Evolutionary conservation across 2,888 invertebrate genomes (phyloP).

Genomic region (Kryphioiulus occultus): DNA sequence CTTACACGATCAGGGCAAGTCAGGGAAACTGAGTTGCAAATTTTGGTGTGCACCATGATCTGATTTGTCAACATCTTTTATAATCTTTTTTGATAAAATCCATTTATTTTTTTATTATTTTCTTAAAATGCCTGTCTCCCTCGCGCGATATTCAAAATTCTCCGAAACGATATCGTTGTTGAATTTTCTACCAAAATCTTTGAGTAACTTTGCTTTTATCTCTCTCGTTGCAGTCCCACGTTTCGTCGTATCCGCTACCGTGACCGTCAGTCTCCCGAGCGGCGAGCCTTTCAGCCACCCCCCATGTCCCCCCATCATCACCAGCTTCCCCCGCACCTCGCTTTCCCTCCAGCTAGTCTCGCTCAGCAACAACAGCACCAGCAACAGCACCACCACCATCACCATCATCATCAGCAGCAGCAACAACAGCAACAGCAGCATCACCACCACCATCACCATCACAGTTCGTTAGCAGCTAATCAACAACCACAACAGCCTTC

Average conservation of each 20-base stretch:
- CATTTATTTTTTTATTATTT: too few species aligned
- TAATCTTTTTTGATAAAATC: too few species aligned
- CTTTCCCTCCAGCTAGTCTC: constrained; percentile 42
- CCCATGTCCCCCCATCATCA: constrained; percentile 56
- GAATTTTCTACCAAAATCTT: too few species aligned
- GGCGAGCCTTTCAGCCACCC: constrained; percentile 61
- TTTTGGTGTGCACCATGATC: too few species aligned
- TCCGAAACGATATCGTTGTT: too few species aligned
- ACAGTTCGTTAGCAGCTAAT: constrained; percentile 55
- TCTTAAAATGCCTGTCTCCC: too few species aligned
- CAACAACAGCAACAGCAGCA: constrained; percentile 64
- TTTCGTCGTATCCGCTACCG: constrained; percentile 57
- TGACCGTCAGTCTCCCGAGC: constrained; percentile 58
- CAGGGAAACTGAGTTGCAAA: too few species aligned
- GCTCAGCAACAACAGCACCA: constrained; percentile 59
- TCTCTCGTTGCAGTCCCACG: constrained; percentile 59
- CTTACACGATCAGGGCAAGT: too few species aligned
- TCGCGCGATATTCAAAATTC: too few species aligned
- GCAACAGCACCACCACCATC: constrained; percentile 51
- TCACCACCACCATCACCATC: constrained; percentile 60
- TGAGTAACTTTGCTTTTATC: background rate
- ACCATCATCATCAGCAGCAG: constrained; percentile 59
- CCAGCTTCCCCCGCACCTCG: constrained; percentile 52
- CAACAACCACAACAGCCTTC: constrained; percentile 56
- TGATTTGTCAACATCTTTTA: too few species aligned